phyloP scores from a whole-genome alignment of 2,113 vertebrate genomes.

The Sander lucioperca region DNA sequence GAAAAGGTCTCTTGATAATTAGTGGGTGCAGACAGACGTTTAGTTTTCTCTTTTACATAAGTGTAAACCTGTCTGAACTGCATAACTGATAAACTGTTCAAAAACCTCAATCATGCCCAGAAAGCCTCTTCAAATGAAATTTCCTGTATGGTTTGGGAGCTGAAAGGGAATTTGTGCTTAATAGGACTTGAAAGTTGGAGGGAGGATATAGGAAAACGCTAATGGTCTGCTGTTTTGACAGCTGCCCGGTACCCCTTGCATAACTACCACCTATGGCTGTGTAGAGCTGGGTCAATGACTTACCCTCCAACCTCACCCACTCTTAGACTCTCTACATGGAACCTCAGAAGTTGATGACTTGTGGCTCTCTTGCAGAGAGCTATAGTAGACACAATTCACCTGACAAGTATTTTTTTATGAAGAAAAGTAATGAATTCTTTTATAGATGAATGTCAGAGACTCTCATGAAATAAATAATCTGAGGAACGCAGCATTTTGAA shows the following conservation, averaged over 20 bases:
- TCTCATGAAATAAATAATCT: background rate
- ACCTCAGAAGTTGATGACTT: background rate
- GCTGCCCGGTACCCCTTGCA: slow-evolving; percentile 55
- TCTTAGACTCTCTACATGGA: background rate
- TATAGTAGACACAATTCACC: background rate
- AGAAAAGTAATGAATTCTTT: background rate
- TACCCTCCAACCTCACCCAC: background rate
- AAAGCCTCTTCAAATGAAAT: background rate
- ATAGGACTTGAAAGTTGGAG: background rate
- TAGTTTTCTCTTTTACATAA: slow-evolving; percentile 2
- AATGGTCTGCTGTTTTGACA: slow-evolving; percentile 64
- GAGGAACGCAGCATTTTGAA: background rate
- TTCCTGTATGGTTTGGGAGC: slow-evolving; percentile 25
- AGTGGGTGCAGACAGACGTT: background rate
- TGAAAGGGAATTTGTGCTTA: background rate
- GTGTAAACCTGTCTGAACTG: background rate
- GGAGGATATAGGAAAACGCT: background rate
- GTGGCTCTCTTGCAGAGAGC: background rate
- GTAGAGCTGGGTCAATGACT: slow-evolving; percentile 6
- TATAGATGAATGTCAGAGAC: background rate
- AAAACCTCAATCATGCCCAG: background rate
- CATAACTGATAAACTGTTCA: rapidly evolving
- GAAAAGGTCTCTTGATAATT: background rate
- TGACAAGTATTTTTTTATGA: background rate
- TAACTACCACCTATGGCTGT: slow-evolving; percentile 64